phyloP scores from a whole-genome alignment of 2,113 vertebrate species.

The Piprites chloris region DNA sequence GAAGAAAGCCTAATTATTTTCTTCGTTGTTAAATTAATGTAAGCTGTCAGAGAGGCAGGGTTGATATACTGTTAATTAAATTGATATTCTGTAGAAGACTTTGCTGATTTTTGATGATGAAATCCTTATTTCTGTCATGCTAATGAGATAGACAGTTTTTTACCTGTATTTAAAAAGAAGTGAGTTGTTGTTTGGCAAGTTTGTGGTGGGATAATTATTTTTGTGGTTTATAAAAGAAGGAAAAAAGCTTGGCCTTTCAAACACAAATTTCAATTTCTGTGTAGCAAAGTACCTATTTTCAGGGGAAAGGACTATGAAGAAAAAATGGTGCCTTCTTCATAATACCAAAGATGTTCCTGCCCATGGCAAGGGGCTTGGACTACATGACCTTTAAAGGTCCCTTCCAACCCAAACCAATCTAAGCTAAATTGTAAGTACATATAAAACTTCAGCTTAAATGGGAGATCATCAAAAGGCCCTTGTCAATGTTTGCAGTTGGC shows the following conservation, averaged over 20 bases:
- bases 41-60: conserved; percentile 3
- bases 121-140: not conserved
- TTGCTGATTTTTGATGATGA: not conserved
- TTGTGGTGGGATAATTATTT: not conserved
- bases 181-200: not conserved
- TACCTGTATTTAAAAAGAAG: not conserved
- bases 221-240: not conserved
- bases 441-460: not conserved
- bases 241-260: not conserved
- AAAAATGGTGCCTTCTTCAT: not conserved
- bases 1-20: conserved; percentile 63
- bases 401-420: not conserved
- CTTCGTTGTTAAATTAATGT: conserved; percentile 25
- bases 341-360: not conserved
- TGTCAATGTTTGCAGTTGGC: not conserved
- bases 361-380: not conserved
- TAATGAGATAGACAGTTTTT: not conserved
- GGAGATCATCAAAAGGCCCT: not conserved
- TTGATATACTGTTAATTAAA: not conserved
- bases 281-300: not conserved
- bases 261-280: not conserved
- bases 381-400: not conserved
- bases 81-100: not conserved
- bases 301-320: not conserved
- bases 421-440: not conserved